Percentiles rank a stretch among this genome's conserved stretches.
Conservation (phyloP, 35 echinoderm and acorn worm genomes). For the Patiria miniata region DNA sequence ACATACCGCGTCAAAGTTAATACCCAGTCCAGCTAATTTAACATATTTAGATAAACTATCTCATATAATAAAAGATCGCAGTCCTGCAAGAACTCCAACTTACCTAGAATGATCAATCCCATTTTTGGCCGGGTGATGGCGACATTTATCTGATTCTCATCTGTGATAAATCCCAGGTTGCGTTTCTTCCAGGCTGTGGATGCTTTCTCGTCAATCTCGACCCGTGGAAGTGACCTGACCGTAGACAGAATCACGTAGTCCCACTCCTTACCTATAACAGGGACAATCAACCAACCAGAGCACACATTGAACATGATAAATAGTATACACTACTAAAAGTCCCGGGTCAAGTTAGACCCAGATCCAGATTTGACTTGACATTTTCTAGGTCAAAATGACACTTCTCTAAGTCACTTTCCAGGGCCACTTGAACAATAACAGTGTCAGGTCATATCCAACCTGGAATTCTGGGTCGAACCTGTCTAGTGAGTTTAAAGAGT, state of each 20-base stretch:
- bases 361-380: too few species aligned
- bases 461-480: too few species aligned
- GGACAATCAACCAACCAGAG: too few species aligned
- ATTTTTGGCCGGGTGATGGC: constrained; percentile 65
- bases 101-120: constrained; percentile 77
- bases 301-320: too few species aligned
- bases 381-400: too few species aligned
- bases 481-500: too few species aligned
- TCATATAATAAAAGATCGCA: neutral
- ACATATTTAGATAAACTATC: neutral
- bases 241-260: constrained; percentile 89
- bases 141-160: constrained; percentile 86
- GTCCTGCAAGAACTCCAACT: neutral
- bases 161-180: constrained; percentile 82
- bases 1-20: neutral
- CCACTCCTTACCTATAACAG: constrained; percentile 89
- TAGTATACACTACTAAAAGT: too few species aligned
- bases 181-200: constrained; percentile 63
- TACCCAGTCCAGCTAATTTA: too few species aligned
- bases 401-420: too few species aligned
- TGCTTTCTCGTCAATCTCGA: constrained; percentile 72
- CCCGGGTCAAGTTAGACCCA: too few species aligned
- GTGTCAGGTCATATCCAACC: too few species aligned
- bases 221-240: constrained; percentile 63
- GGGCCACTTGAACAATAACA: too few species aligned